A percentile compares a stretch with the other conserved stretches of the same genome.
Conservation (phyloP, 2,888 invertebrate species). For the Panzeria rudis region DNA sequence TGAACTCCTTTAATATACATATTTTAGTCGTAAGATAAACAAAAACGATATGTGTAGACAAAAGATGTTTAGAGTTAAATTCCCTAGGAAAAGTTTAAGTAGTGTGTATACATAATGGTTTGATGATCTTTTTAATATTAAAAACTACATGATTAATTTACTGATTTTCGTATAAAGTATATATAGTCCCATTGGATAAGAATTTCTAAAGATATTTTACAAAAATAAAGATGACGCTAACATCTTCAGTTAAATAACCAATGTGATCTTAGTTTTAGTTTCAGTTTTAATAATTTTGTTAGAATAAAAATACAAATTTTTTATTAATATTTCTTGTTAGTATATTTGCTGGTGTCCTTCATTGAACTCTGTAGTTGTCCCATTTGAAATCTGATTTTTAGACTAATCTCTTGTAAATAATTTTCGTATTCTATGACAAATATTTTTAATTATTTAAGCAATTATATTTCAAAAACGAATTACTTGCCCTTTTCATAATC, state of each 20-base stretch:
- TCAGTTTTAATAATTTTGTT: neutral
- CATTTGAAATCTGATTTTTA: neutral
- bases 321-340: neutral
- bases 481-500: too few species aligned
- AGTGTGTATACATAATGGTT: neutral
- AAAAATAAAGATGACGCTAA: neutral
- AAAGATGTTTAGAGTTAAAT: neutral
- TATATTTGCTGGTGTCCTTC: neutral
- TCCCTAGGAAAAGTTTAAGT: neutral
- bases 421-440: neutral
- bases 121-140: neutral
- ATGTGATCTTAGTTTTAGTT: neutral
- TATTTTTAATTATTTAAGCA: neutral
- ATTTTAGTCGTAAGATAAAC: neutral
- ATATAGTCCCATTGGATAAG: neutral
- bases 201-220: too few species aligned
- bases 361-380: slow-evolving; percentile 20
- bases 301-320: neutral
- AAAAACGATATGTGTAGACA: neutral
- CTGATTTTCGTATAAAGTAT: neutral
- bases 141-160: neutral
- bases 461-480: neutral
- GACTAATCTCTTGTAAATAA: slow-evolving; percentile 45
- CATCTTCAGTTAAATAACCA: neutral
- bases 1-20: too few species aligned